Conservation (phyloP, 2,888 invertebrate species). For the Euplagia quadripunctaria region DNA sequence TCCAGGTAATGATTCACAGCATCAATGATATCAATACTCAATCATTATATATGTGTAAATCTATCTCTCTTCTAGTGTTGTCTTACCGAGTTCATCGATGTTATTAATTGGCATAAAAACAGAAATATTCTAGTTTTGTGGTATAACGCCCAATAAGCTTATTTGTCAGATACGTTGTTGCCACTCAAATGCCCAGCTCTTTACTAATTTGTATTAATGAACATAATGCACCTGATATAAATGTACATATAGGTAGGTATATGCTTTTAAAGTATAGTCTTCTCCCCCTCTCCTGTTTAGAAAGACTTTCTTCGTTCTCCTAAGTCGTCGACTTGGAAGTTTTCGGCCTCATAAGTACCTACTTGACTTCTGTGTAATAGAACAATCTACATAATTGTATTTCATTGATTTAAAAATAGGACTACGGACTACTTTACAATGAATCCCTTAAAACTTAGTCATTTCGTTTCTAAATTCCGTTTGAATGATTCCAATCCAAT, state of each 20-base stretch:
- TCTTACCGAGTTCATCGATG: neutral
- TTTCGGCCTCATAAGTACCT: neutral
- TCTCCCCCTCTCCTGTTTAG: neutral
- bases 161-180: neutral
- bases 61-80: neutral
- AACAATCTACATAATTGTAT: neutral
- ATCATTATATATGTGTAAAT: neutral
- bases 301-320: neutral
- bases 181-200: neutral
- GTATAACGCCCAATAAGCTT: slow-evolving; percentile 9
- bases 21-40: neutral
- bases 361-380: neutral
- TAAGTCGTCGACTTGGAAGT: neutral
- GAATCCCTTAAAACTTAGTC: too few relatives aligned
- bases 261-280: neutral
- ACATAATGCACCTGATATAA: too few relatives aligned
- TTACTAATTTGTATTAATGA: too few relatives aligned
- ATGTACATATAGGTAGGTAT: too few relatives aligned
- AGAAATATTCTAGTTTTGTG: slow-evolving; percentile 12
- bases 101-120: slow-evolving; percentile 10
- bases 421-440: neutral
- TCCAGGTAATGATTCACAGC: slow-evolving; percentile 59
- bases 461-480: neutral
- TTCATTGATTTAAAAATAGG: too few relatives aligned
- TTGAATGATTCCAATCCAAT: neutral